Base-by-base conservation (phyloP, 2,113 vertebrate genomes). In the Oreochromis spilurus region DNA sequence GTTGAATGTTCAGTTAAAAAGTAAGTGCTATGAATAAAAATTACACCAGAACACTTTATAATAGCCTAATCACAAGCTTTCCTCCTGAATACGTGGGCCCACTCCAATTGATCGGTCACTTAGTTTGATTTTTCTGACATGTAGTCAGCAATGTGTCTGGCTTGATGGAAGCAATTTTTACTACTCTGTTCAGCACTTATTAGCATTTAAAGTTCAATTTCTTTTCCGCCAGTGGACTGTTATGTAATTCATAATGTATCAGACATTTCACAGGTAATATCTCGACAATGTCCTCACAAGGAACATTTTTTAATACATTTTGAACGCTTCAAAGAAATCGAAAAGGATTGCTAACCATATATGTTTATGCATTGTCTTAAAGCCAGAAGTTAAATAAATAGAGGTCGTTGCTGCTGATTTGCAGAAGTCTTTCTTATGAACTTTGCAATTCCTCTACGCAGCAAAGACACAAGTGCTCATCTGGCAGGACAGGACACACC, bases 41-140 rank as follows among this genome's bases (percentile, higher is more conserved):
- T 87, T 67, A 50, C 65, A 55, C 21, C 31, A 9, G 17, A 85
- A 54, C 2, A 2, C 55, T 72, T 77, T 45, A 16, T 48, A 86
- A 81, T 84, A 81, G 78, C 60, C 82, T 81, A 65, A 72, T 89
- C 16, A 45, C 19, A 38, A 52, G 48, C 79, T 82, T 81, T 58
- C 67, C 40, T 70, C 13, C 19, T 86, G 90, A 93, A 90, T 87
- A 70, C 36, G 82, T 70, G 85, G 88, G 87, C 86, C 79, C 53
- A 84, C 19, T 91, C 82, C 91, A 86, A 94, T 89, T 93, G 90
- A 95, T 89, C 58, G 50, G 92, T 92, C 92, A 85, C 88, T 95
- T 90, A 87, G 55, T 88, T 90, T 87, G 75, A 92, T 90, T 91
- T 89, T 89, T 84, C 54, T 89, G 88, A 88, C 87, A 91, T 57